These are phyloP conservation scores for Melangyna quadrimaculata DNA, from an alignment of 2,888 invertebrate species.

Conservation along the genomic window DNA sequence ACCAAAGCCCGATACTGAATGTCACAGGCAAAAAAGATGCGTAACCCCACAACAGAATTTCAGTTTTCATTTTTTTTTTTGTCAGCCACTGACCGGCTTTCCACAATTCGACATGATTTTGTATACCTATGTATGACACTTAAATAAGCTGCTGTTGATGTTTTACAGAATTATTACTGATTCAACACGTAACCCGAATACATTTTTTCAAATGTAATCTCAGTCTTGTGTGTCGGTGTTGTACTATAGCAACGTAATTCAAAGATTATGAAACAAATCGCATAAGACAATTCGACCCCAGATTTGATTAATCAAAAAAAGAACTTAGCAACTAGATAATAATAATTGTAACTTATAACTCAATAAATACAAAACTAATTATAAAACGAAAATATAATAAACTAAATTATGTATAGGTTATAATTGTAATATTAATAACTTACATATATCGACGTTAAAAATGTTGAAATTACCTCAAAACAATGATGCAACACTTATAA, in stretches of 20 bases:
- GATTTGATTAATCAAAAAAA: not conserved
- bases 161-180: too few species aligned
- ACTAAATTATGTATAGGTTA: not conserved
- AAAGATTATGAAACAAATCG: not conserved
- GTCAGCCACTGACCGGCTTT: too few species aligned
- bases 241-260: not conserved
- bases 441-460: slow-evolving; percentile 17
- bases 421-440: slow-evolving; percentile 17
- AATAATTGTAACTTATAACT: not conserved
- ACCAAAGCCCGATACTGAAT: too few species aligned
- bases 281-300: not conserved
- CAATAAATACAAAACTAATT: not conserved
- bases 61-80: too few species aligned
- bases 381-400: not conserved
- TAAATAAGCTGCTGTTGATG: too few species aligned
- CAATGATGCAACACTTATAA: slow-evolving; percentile 24
- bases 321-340: not conserved
- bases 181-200: too few species aligned
- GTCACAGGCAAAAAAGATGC: too few species aligned
- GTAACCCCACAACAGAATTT: too few species aligned
- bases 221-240: too few species aligned
- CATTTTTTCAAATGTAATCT: too few species aligned
- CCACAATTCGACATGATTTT: too few species aligned
- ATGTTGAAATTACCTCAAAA: slow-evolving; percentile 23
- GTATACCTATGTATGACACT: too few species aligned